phyloP scores from a whole-genome alignment of 2,888 invertebrate species.

The Protonemura montana region DNA sequence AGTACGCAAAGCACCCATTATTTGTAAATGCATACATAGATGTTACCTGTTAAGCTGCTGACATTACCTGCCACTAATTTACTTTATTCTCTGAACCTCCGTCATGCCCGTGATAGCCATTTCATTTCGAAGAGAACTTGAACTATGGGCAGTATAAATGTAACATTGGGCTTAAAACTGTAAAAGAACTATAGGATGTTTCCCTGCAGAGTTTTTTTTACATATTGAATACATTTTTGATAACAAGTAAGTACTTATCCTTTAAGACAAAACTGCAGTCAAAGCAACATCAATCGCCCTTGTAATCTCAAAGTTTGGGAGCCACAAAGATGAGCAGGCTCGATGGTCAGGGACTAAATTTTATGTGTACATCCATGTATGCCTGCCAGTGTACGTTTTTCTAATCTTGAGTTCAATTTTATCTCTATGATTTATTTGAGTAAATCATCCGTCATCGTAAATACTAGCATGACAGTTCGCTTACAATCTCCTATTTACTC shows the following conservation, averaged over 20 bases:
- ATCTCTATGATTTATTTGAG: constrained; percentile 20
- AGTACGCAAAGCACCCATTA: no score
- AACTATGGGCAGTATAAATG: no score
- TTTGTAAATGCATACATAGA: no score
- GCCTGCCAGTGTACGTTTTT: background rate
- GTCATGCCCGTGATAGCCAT: no score
- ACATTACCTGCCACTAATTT: no score
- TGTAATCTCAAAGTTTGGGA: background rate
- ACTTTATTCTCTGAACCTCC: no score
- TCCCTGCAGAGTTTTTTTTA: background rate
- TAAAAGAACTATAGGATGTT: no score
- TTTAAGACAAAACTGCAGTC: background rate
- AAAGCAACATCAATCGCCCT: background rate
- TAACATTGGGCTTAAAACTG: no score
- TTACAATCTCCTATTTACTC: constrained; percentile 31
- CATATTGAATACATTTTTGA: background rate
- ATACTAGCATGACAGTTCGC: constrained; percentile 37
- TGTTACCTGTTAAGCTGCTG: no score
- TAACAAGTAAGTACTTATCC: background rate
- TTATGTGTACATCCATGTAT: background rate
- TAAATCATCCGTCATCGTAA: constrained; percentile 27
- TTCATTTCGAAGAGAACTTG: no score
- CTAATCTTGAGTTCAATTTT: constrained; percentile 27
- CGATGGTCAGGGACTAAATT: background rate
- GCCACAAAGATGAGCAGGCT: background rate